Conservation (phyloP, 2,797 vertebrate species). For the Labeo calbasu region DNA sequence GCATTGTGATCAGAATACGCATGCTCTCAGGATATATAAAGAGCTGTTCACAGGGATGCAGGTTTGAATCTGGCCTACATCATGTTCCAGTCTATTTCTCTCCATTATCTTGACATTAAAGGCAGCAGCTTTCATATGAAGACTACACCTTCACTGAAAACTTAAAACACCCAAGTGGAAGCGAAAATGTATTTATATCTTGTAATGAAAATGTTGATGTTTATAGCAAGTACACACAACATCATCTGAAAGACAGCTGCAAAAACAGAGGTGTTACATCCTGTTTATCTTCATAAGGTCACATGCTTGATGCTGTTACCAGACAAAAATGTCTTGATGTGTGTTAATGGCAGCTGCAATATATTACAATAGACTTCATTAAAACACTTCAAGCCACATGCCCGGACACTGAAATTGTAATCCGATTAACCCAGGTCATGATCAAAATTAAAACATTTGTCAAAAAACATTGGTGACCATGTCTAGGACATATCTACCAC, state of each 20-base stretch:
- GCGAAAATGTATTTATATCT: not conserved
- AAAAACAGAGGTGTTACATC: not conserved
- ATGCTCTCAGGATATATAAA: not conserved
- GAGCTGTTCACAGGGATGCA: not conserved
- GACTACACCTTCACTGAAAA: not conserved
- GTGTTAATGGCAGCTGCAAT: not conserved
- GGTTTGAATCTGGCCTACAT: not conserved
- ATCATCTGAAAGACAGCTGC: not conserved
- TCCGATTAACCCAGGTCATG: not conserved
- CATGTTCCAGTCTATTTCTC: not conserved
- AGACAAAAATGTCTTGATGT: no score
- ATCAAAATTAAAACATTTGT: constrained; percentile 8
- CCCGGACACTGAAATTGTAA: not conserved
- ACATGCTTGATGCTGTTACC: no score
- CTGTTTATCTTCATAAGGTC: not conserved
- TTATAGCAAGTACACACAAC: not conserved
- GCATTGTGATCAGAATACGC: not conserved
- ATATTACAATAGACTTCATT: not conserved
- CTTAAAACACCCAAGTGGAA: not conserved
- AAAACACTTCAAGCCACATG: not conserved
- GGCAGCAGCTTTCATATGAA: not conserved
- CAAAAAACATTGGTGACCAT: not conserved
- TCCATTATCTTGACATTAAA: not conserved
- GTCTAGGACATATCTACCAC: not conserved
- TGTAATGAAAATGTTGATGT: not conserved